Base-by-base conservation (phyloP, 1,140 invertebrate species). In the Zophobas atratus region DNA sequence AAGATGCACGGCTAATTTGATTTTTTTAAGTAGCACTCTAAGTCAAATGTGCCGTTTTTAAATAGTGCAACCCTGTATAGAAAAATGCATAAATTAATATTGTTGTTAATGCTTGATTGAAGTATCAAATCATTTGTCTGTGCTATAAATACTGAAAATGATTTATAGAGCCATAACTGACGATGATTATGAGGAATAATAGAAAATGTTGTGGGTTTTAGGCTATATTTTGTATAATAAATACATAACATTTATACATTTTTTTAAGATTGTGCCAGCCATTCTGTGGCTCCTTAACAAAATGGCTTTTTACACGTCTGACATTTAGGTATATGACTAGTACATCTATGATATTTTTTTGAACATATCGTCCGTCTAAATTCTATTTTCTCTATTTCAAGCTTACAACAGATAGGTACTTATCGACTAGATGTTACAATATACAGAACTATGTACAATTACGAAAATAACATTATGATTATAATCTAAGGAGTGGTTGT, bases 231-330 rank as follows among this genome's bases (percentile, higher is more conserved):
- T 84, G 77, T 85, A 85, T 85, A 85, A 85, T 85, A 85, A 85
- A 85, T 85, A 85, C 84, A 84, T 83, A 85, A 85, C 84, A 85
- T 85, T 85, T 85, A 85, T 85, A 84, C 79, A 81, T 71, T 79
- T 78, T 77, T 73, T 81, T 79, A 80, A 73, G 35, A 78, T 77
- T 82, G 80, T 38, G 70, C 51, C 46, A 79, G 75, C 77, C 77
- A 81, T 83, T 79, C 78, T 74, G 75, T 82, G 78, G 79, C 76
- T 49, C 63, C 41, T 77, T 78, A 77, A 78, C 76, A 82, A 77
- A 81, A 82, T 77, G 76, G 79, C 75, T 70, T 76, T 79, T 72
- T 78, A 73, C 56, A 77, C 70, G 70, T 73, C 74, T 55, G 70
- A 82, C 82, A 80, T 82, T 79, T 76, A 83, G 71, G 43, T 60